phyloP scores from a whole-genome alignment of 2,113 vertebrate species.

The Ondatra zibethicus region DNA sequence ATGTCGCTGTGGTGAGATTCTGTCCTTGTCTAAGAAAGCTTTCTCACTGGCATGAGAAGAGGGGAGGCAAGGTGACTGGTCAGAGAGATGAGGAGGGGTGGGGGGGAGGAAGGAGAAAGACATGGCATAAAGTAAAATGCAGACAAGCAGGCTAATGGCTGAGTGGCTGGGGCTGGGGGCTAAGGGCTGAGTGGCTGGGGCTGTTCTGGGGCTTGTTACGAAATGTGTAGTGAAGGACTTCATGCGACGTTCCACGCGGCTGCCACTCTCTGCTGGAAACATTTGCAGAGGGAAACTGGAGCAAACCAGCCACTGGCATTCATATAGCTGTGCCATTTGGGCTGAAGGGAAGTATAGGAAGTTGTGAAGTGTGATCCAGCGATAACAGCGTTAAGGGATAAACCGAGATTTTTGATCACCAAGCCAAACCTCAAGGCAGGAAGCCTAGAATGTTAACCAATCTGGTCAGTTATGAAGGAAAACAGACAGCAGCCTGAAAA shows the following conservation, averaged over 20 bases:
- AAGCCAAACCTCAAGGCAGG: conserved; percentile 45
- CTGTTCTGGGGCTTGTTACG: conserved; percentile 51
- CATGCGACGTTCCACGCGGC: accelerated
- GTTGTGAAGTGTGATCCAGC: neutral
- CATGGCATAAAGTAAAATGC: conserved; percentile 12
- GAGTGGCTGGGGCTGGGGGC: conserved; percentile 49
- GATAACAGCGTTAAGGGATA: neutral
- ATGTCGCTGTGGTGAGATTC: conserved; percentile 82
- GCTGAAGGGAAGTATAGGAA: neutral
- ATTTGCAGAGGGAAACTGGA: neutral
- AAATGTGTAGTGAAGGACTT: conserved; percentile 63
- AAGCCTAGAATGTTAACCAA: conserved; percentile 7
- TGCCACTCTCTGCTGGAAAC: neutral
- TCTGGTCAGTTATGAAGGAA: conserved; percentile 3
- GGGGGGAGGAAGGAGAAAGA: conserved; percentile 5
- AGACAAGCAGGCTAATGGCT: conserved; percentile 38
- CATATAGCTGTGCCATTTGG: neutral
- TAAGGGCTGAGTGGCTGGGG: conserved; percentile 33
- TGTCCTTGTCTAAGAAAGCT: conserved; percentile 70
- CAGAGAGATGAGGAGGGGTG: neutral
- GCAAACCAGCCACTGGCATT: accelerated
- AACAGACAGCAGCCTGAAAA: neutral
- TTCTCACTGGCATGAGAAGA: conserved; percentile 58
- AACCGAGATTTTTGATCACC: neutral
- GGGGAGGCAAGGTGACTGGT: conserved; percentile 31